A percentile compares a stretch with the other conserved stretches of the same genome.
These are phyloP conservation scores for Perizoma flavofasciatum DNA, from an alignment of 2,888 invertebrate genomes.

Conservation along the genomic window DNA sequence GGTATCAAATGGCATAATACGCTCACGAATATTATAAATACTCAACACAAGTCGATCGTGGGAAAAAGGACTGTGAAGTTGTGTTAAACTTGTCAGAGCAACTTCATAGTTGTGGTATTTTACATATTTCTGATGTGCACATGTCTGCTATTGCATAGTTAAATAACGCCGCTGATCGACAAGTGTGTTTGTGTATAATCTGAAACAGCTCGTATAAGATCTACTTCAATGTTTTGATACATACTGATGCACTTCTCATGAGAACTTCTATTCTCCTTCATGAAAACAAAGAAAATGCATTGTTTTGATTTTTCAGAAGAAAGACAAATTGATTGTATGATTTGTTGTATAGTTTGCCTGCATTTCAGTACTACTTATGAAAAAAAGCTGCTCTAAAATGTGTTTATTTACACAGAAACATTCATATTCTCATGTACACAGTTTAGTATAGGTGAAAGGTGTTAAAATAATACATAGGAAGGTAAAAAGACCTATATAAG, in stretches of 20 bases:
- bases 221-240: slow-evolving; percentile 6
- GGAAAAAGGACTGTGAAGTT: slow-evolving; percentile 13
- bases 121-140: neutral
- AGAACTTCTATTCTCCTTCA: neutral
- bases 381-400: too few species aligned
- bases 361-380: too few species aligned
- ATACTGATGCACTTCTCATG: neutral
- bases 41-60: slow-evolving; percentile 14
- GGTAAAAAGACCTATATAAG: too few species aligned
- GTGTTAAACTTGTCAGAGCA: slow-evolving; percentile 3
- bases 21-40: slow-evolving; percentile 33
- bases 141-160: neutral
- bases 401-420: neutral
- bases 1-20: slow-evolving; percentile 64
- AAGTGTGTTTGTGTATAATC: slow-evolving; percentile 2
- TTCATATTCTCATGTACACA: neutral
- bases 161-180: neutral
- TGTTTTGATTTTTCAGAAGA: slow-evolving; percentile 5
- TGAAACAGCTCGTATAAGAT: neutral
- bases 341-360: too few species aligned
- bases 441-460: too few species aligned
- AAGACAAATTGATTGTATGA: neutral
- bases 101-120: slow-evolving; percentile 8
- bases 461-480: too few species aligned
- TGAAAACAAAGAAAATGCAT: slow-evolving; percentile 4